Conservation (phyloP, 2,113 vertebrate genomes). For the Anser brachyrhynchus region DNA sequence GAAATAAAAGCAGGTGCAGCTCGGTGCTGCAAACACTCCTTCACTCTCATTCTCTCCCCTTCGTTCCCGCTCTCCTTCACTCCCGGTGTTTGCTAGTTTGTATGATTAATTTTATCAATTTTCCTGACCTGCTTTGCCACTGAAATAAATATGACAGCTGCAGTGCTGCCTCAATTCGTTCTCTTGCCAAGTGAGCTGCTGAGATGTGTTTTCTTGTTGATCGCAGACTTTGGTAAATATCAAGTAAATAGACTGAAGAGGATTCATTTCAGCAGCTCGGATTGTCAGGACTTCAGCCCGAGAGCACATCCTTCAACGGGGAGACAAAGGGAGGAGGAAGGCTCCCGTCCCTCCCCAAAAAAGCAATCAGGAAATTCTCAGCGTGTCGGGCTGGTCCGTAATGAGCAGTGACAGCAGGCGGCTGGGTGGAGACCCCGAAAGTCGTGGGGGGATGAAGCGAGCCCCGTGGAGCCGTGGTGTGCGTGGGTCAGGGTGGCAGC, state of each 20-base stretch:
- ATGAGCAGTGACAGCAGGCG: background rate
- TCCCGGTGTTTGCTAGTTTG: constrained; percentile 80
- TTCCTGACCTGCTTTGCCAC: constrained; percentile 83
- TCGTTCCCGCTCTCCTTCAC: constrained; percentile 67
- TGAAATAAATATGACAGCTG: constrained; percentile 82
- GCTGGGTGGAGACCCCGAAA: background rate
- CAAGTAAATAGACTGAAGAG: constrained; percentile 77
- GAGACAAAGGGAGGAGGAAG: constrained; percentile 39
- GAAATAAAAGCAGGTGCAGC: constrained; percentile 77
- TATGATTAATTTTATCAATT: constrained; percentile 86
- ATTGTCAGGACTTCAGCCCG: constrained; percentile 65
- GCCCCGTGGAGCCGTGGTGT: background rate
- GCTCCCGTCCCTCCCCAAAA: constrained; percentile 37
- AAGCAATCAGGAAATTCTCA: constrained; percentile 23
- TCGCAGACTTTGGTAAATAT: constrained; percentile 77
- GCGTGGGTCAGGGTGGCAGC: background rate
- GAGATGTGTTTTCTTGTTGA: constrained; percentile 78
- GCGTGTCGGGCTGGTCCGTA: too few relatives aligned
- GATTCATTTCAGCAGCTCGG: constrained; percentile 71
- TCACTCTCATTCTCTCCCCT: constrained; percentile 72
- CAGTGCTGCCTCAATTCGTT: constrained; percentile 76
- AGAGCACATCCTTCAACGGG: constrained; percentile 15
- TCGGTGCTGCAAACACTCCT: constrained; percentile 67
- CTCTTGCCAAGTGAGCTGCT: constrained; percentile 78
- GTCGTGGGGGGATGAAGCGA: background rate